Percentiles rank a stretch among this genome's conserved stretches.
These are phyloP conservation scores for Geotrupes spiniger DNA, from an alignment of 2,888 invertebrate species.

Conservation along the genomic window DNA sequence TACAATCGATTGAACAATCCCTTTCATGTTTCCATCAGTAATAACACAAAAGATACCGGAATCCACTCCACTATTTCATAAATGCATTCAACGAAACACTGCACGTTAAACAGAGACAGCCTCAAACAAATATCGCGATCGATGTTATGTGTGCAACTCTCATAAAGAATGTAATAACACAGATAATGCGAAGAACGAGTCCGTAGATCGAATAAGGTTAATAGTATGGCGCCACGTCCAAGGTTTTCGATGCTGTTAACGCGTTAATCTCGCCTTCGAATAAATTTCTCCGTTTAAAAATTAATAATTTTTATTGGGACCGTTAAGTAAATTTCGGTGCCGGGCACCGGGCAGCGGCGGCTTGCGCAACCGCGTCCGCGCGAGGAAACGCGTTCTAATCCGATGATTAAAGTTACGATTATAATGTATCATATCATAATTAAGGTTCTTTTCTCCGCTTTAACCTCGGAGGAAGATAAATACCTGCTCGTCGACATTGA, in stretches of 20 bases:
- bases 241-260: conserved; percentile 11
- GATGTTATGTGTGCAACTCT: too few relatives aligned
- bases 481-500: conserved; percentile 33
- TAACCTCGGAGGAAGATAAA: conserved; percentile 27
- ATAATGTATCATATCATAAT: conserved; percentile 24
- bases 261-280: conserved; percentile 11
- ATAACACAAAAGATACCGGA: too few relatives aligned
- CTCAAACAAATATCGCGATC: too few relatives aligned
- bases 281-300: conserved; percentile 19
- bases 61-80: too few relatives aligned
- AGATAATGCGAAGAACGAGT: conserved; percentile 21
- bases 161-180: conserved; percentile 16
- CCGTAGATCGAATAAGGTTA: conserved; percentile 20
- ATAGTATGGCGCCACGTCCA: conserved; percentile 17
- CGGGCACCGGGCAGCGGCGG: too few relatives aligned
- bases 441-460: conserved; percentile 25
- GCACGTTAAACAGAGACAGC: too few relatives aligned
- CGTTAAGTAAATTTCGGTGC: neutral
- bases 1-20: too few relatives aligned
- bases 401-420: conserved; percentile 24
- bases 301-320: conserved; percentile 1
- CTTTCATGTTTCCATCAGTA: too few relatives aligned
- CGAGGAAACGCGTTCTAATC: too few relatives aligned
- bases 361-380: too few relatives aligned
- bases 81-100: too few relatives aligned